These are phyloP conservation scores for Centropristis striata DNA, from an alignment of 2,113 vertebrate genomes.

Conservation along the genomic window DNA sequence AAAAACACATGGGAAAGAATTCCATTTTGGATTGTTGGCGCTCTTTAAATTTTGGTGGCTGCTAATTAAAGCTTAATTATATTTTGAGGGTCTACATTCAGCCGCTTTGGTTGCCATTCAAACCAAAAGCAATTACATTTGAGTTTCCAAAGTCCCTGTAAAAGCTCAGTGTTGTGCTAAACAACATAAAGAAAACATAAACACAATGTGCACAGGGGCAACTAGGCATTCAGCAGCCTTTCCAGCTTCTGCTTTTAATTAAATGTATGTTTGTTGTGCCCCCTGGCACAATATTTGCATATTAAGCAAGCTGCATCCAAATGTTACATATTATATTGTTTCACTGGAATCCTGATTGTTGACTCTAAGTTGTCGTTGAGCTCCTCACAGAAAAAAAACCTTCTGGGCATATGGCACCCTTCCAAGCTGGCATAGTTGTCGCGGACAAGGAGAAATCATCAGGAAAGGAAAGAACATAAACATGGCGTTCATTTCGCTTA, in stretches of 20 bases:
- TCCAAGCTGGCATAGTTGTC: slow-evolving; percentile 55
- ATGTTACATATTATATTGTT: slow-evolving; percentile 51
- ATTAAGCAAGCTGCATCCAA: slow-evolving; percentile 37
- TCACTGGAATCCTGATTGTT: slow-evolving; percentile 48
- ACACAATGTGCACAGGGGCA: slow-evolving; percentile 5
- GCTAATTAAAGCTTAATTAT: slow-evolving; percentile 35
- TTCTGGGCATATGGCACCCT: slow-evolving; percentile 42
- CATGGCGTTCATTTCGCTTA: slow-evolving; percentile 19
- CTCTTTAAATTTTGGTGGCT: background rate
- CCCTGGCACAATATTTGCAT: slow-evolving; percentile 48
- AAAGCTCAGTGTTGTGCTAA: slow-evolving; percentile 13
- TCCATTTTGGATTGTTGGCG: slow-evolving; percentile 21
- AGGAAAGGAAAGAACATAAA: slow-evolving; percentile 14
- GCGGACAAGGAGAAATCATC: slow-evolving; percentile 42
- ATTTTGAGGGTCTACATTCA: slow-evolving; percentile 18
- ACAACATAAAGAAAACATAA: slow-evolving; percentile 32
- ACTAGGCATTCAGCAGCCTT: slow-evolving; percentile 22
- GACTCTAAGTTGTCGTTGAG: slow-evolving; percentile 55
- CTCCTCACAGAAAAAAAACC: slow-evolving; percentile 40
- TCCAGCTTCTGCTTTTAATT: slow-evolving; percentile 58
- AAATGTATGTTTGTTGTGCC: slow-evolving; percentile 51
- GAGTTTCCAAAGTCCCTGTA: slow-evolving; percentile 25
- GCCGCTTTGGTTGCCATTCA: slow-evolving; percentile 29
- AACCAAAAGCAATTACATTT: slow-evolving; percentile 37
- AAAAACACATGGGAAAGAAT: slow-evolving; percentile 38